Base-by-base conservation (phyloP, 2,113 vertebrate species). In the Oryzias javanicus region DNA sequence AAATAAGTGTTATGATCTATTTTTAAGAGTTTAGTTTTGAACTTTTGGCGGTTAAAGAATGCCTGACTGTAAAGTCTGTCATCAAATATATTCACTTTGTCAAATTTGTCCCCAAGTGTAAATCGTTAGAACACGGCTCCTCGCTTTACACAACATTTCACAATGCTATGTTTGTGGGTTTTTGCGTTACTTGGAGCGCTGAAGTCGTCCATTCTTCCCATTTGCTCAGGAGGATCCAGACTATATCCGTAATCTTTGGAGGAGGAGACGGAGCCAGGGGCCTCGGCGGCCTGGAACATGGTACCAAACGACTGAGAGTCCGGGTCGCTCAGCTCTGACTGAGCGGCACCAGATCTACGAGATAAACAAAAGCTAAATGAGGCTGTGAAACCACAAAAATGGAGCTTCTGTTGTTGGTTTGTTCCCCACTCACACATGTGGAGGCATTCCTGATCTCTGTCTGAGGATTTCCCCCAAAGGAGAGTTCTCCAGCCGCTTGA, bases 401-500 rank as follows among this genome's bases (percentile, higher is more conserved):
- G 5, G 25, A 27, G 25, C 25, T 27, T 35, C 35, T 35, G 10
- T 35, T 3, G 35, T 35, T 12, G 35, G 35, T 35, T 35, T 10
- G 35, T 35, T 35, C 8, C 19, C 1, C 41, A 57, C 87, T 85
- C 45, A 86, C 89, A 8, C 1, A 24, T 65, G 71, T 41, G 24
- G 35, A 27, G 55, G 47, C 15, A 53, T 4, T 25, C 71, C 69
- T 72, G 84, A 67, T 76, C 78, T 80, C 63, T 93, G 89, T 58
- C 93, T 92, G 1, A 98, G 75, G 49, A 87, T 90, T 49, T 95
- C 93, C 89, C 92, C 95, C 56, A 97, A 85, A 17, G 93, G 94
- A 0, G 95, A 98, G 85, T 95, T 94, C 72, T 96, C 93, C 51
- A 97, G 84, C 55, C 79, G 93, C 85, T 90, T 92, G 76, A 98